These are phyloP conservation scores for Gisinianus flammeolus DNA, from an alignment of 2,888 invertebrate species.

Conservation along the genomic window DNA sequence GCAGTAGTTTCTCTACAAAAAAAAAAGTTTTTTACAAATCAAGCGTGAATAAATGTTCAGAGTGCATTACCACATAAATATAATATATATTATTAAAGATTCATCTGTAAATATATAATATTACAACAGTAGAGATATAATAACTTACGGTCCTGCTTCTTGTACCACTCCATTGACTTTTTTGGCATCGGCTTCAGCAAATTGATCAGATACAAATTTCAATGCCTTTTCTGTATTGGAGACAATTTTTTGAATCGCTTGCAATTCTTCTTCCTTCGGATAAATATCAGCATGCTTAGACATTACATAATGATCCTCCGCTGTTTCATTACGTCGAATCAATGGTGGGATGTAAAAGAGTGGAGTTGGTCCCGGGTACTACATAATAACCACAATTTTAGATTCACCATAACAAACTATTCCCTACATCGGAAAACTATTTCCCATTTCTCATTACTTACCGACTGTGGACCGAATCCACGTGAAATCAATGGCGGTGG, in stretches of 20 bases:
- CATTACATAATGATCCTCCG: conserved; percentile 94
- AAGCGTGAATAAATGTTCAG: no score
- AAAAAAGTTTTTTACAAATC: no score
- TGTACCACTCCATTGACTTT: conserved; percentile 37
- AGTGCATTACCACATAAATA: no score
- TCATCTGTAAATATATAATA: no score
- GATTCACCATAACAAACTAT: not conserved
- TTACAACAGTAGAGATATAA: no score
- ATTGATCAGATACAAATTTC: conserved; percentile 89
- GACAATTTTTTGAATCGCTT: conserved; percentile 88
- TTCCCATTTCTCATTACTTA: no score
- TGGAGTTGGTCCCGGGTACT: conserved; percentile 46
- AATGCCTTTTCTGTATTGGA: conserved; percentile 91
- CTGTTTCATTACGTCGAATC: conserved; percentile 84
- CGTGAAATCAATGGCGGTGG: conserved; percentile 46
- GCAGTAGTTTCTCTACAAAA: no score
- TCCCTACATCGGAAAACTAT: not conserved
- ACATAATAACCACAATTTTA: not conserved
- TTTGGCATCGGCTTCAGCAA: conserved; percentile 69
- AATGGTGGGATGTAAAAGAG: conserved; percentile 64
- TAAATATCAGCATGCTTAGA: conserved; percentile 92
- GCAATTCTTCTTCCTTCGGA: conserved; percentile 87
- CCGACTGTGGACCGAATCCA: conserved; percentile 52
- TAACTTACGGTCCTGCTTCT: conserved; percentile 34
- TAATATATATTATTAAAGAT: no score